phyloP scores from a whole-genome alignment of 2,113 vertebrate genomes.

The Percina caprodes region DNA sequence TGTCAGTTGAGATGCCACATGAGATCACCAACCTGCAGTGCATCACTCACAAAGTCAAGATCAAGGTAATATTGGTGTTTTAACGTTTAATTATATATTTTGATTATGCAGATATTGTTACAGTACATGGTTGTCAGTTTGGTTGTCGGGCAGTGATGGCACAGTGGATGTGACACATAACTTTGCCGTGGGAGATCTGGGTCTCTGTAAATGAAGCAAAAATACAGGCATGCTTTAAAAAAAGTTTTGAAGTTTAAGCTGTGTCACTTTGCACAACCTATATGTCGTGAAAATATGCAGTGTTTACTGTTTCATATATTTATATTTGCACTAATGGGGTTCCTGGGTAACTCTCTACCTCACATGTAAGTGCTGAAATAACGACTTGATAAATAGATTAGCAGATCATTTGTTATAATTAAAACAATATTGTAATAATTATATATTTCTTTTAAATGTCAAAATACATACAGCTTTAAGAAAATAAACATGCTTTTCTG shows the following conservation, averaged over 20 bases:
- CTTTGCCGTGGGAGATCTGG: too few relatives aligned
- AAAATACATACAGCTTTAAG: background rate
- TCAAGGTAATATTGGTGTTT: slow-evolving; percentile 80
- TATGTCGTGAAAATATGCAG: too few relatives aligned
- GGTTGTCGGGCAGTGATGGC: too few relatives aligned
- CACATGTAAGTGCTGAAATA: background rate
- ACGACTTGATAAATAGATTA: background rate
- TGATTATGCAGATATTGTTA: background rate
- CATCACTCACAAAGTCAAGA: slow-evolving; percentile 83
- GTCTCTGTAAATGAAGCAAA: background rate
- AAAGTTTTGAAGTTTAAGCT: background rate
- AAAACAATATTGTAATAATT: background rate
- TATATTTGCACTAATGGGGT: background rate
- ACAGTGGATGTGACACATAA: too few relatives aligned
- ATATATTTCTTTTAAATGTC: background rate
- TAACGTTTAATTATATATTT: background rate
- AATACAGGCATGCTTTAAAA: background rate
- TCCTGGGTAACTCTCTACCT: background rate
- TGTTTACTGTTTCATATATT: background rate
- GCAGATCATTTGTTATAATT: background rate
- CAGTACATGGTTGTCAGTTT: background rate
- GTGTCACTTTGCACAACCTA: background rate
- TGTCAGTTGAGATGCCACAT: slow-evolving; percentile 88
- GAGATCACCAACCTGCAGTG: slow-evolving; percentile 81
- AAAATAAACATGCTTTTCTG: background rate